Evolutionary conservation across 2,113 vertebrate species (phyloP), one percentile per base, ranked within the genome.

Genomic region (Erythrolamprus reginae): DNA sequence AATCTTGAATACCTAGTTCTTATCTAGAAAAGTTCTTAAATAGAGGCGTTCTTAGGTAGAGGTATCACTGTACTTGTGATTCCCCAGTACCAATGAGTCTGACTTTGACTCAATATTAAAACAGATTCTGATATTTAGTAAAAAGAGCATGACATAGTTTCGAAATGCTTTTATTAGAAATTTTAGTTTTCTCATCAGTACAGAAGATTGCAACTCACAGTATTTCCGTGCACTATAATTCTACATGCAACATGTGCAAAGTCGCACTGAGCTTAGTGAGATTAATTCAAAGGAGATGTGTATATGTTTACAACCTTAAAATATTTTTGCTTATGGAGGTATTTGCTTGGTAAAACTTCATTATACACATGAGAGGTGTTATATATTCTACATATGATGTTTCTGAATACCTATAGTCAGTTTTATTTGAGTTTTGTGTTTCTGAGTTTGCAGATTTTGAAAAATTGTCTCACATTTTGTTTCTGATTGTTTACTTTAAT

Each of bases 401-500:
- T 24, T 50, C 0, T 90, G 77, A 84, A 70, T 28, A 0, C 23
- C 4, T 52, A 0, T 58, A 0, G 12, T 84, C 47, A 28, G 17
- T 84, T 89, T 47, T 15, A 48, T 58, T 87, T 56, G 56, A 86
- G 48, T 84, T 17, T 1, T 26, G 77, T 53, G 3, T 85, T 53
- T 13, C 48, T 12, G 0, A 51, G 56, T 92, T 86, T 70, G 47
- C 88, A 92, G 84, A 90, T 94, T 47, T 0, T 4, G 92, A 91
- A 89, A 42, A 21, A 85, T 93, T 4, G 47, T 83, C 84, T 47
- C 33, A 38, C 92, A 90, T 94, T 91, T 92, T 93, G 21, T 93
- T 92, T 91, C 86, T 92, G 94, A 88, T 92, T 90, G 89, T 85
- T 93, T 93, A 4, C 17, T 82, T 42, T 77, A 24, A 17, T 82